phyloP scores from a whole-genome alignment of 2,797 vertebrate species.

The Smutsia gigantea region DNA sequence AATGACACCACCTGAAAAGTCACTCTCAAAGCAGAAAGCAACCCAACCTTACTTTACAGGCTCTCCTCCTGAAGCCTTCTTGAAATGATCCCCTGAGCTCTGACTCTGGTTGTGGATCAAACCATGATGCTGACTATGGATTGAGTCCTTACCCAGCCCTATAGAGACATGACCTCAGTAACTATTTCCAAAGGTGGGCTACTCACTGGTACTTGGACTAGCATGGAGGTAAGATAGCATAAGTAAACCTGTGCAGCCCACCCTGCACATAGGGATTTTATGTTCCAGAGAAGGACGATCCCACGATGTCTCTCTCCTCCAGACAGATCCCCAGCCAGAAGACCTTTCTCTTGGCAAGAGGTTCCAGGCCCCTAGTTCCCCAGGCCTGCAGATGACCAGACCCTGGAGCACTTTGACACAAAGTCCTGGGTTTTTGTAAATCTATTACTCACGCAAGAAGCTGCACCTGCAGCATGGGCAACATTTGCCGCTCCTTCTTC shows the following conservation, averaged over 20 bases:
- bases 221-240: not conserved
- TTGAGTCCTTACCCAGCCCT: not conserved
- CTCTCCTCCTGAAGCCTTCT: not conserved
- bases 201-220: not conserved
- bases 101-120: constrained; percentile 36
- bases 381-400: not conserved
- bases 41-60: not conserved
- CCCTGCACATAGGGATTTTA: not conserved
- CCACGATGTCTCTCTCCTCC: not conserved
- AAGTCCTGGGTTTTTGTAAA: constrained; percentile 23
- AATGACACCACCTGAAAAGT: not conserved
- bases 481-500: constrained; percentile 91
- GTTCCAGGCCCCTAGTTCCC: not conserved
- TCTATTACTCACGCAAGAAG: constrained; percentile 93
- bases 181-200: constrained; percentile 46
- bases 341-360: not conserved
- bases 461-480: constrained; percentile 93
- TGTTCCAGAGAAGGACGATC: not conserved
- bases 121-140: not conserved
- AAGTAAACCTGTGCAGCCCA: not conserved
- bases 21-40: constrained; percentile 21
- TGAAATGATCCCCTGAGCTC: not conserved
- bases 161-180: not conserved
- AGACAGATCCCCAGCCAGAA: not conserved
- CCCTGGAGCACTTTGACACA: not conserved